Evolutionary conservation across 2,888 invertebrate species (phyloP), one percentile per base, ranked within the genome.

Genomic region (Sinhomidia bicolor): DNA sequence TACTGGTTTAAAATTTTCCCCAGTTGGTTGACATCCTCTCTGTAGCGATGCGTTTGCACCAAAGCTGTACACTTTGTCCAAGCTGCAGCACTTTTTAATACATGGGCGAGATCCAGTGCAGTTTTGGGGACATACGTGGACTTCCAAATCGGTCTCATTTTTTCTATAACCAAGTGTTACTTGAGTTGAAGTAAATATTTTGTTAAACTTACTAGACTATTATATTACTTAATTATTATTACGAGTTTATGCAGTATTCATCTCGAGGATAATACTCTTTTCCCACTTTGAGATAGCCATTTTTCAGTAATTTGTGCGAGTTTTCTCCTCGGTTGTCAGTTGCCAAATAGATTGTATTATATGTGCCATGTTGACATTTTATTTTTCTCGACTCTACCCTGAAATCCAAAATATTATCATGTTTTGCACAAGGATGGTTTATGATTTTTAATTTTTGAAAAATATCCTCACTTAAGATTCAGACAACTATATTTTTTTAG

Each of bases 231-330:
- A n/a, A n/a, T n/a, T n/a, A 71, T 44, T 51, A n/a, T 68, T 84
- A 88, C 89, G 79, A 80, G 74, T 85, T 89, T 5, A 89, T 89
- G 81, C 89, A 89, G 44, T 88, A 89, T 57, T 89, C 89, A 23
- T 83, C 89, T 41, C 68, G 57, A 20, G 79, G 87, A 81, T 51
- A 89, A 32, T 80, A 88, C 12, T 89, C 47, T 10, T 20, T 62
- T 0, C 47, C 79, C n/a, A 85, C 65, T 85, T 89, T 89, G 0
- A 89, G 76, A 29, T 89, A 89, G 12, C 89, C 89, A 44, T 89
- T 89, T 68, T 88, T 89, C 68, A 89, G 62, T 4, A 89, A 57
- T 32, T 84, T 71, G 9, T 62, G 4, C 12, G 74, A n/a, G 9
- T 32, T 62, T 17, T 57, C 57, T 26, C 74, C 79, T 9, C 32